These are phyloP conservation scores for Trypoxylus dichotomus DNA, from an alignment of 1,140 invertebrate species.

Conservation along the genomic window DNA sequence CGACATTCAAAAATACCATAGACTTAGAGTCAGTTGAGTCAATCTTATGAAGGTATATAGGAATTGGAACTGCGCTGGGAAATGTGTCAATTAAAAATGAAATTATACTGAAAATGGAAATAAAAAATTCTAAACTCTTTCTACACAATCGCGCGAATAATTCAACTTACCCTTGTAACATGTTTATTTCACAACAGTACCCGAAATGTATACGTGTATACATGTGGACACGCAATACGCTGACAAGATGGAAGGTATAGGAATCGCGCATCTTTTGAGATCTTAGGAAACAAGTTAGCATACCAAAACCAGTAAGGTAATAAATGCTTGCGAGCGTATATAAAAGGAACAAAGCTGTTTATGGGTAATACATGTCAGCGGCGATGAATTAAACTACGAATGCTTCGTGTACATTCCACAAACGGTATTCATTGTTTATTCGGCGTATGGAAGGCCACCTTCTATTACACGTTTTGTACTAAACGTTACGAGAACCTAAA, in stretches of 20 bases:
- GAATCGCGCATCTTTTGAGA: background rate
- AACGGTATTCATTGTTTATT: background rate
- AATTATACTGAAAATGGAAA: no score
- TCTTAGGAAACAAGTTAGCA: background rate
- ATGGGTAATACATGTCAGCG: background rate
- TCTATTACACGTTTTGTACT: background rate
- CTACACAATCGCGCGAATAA: no score
- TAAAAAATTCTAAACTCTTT: no score
- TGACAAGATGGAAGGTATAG: background rate
- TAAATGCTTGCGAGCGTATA: background rate
- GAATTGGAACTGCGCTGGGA: no score
- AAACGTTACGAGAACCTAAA: background rate
- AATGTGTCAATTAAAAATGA: no score
- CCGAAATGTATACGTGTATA: background rate
- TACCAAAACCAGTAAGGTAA: background rate
- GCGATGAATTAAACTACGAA: background rate
- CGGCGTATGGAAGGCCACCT: background rate
- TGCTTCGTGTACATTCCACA: background rate
- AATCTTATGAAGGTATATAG: no score
- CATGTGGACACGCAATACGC: background rate
- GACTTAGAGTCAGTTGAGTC: no score
- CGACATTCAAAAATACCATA: no score
- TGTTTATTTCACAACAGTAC: background rate
- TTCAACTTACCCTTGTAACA: no score
- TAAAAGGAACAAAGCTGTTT: slow-evolving; percentile 8